Evolutionary conservation across 2,113 vertebrate species (phyloP), one percentile per base, ranked within the genome.

Genomic region (Corythaeola cristata): DNA sequence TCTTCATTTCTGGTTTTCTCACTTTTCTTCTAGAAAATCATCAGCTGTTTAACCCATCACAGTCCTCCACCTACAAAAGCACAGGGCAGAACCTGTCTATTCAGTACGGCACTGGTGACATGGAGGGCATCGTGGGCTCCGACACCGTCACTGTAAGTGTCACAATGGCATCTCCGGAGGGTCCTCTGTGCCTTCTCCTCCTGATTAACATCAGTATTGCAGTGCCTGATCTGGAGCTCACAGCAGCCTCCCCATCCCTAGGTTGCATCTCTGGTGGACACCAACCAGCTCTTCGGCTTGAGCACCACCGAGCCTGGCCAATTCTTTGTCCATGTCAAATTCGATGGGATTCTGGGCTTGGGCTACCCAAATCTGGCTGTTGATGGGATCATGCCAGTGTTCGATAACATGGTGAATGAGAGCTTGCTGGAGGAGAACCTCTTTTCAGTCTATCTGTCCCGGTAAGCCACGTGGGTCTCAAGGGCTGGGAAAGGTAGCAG

Each of bases 271-370:
- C 90, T 97, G 14, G 73, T 88, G 58, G 96, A 85, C 82, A 14
- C 68, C 39, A 83, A 96, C 15, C 98, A 98, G 82, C 88, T 94
- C 3, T 97, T 98, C 2, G 97, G 97, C 23, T 28, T 98, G 81
- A 98, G 97, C 82, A 97, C 87, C 8, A 12, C 55, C 0, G 97
- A 98, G 44, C 97, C 98, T 0, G 95, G 98, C 0, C 44, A 22
- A 3, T 44, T 98, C 86, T 98, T 98, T 6, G n/a, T 60, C n/a
- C 10, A 97, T 5, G 77, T 96, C 2, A n/a, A 50, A 6, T 98
- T 98, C 2, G 98, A 98, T 8, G 98, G 98, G 13, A 97, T 98
- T 81, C 90, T 98, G 93, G 98, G 98, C 24, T 55, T 98, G 90
- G 98, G 85, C 8, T 98, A 97, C 59, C 98, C 98, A 2, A 77